Evolutionary conservation across 1,140 invertebrate genomes (phyloP).

Genomic region (Andricus grossulariae): DNA sequence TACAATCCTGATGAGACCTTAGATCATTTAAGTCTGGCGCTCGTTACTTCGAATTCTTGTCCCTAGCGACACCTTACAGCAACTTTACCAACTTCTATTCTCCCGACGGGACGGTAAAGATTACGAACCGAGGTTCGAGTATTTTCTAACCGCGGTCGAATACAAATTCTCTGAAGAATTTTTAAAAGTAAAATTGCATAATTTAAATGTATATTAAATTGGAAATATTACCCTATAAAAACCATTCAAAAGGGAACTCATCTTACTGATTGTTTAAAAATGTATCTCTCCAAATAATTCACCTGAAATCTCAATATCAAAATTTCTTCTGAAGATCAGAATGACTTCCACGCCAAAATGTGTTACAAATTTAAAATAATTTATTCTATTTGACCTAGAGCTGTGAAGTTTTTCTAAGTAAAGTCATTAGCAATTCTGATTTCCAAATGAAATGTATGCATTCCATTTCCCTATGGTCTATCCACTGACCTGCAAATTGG

Average conservation of each 20-base stretch:
- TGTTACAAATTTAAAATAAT: no score
- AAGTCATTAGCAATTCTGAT: neutral
- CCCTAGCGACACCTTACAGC: conserved; percentile 26
- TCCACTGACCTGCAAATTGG: conserved; percentile 68
- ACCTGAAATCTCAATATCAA: neutral
- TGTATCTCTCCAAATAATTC: no score
- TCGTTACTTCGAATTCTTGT: conserved; percentile 4
- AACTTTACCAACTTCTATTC: conserved; percentile 5
- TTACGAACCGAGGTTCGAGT: neutral
- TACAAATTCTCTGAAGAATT: neutral
- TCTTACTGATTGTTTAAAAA: no score
- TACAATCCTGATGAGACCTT: neutral
- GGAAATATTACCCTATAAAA: no score
- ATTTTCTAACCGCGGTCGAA: conserved; percentile 1
- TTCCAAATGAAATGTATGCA: neutral
- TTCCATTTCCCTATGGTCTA: conserved; percentile 30
- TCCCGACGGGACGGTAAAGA: neutral
- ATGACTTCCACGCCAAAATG: neutral
- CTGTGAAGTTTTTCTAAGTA: neutral
- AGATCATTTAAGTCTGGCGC: conserved; percentile 4
- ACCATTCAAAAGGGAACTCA: no score
- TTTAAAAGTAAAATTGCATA: neutral
- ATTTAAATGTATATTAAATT: neutral
- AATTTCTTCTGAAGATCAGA: neutral
- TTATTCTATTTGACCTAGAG: neutral